These are phyloP conservation scores for Euclidia mi DNA, from an alignment of 2,888 invertebrate genomes.

Conservation along the genomic window DNA sequence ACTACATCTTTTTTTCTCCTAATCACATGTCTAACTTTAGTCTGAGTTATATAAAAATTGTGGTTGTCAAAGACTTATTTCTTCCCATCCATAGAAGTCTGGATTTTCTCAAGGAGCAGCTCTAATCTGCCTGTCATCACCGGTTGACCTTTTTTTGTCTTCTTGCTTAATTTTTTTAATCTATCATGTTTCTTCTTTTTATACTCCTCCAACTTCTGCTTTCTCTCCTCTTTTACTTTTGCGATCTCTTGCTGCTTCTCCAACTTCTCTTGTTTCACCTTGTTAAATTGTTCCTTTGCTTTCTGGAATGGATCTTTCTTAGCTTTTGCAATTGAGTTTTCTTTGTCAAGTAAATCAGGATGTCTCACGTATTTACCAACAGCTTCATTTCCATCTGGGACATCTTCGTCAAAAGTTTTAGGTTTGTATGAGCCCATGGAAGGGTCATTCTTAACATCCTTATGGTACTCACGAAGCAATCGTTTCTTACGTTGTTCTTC, in stretches of 20 bases:
- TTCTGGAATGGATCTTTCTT: constrained; percentile 83
- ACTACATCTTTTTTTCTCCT: too few species aligned
- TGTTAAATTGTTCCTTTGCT: constrained; percentile 88
- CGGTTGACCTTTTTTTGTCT: constrained; percentile 95
- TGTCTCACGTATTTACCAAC: constrained; percentile 81
- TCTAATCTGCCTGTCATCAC: constrained; percentile 95
- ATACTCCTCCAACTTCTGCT: constrained; percentile 91
- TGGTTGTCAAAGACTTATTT: too few species aligned
- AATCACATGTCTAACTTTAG: too few species aligned
- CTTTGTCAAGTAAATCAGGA: constrained; percentile 78
- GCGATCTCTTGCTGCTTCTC: constrained; percentile 83
- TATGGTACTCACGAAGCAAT: constrained; percentile 89
- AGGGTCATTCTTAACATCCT: constrained; percentile 87
- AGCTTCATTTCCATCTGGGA: constrained; percentile 63
- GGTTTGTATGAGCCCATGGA: constrained; percentile 81
- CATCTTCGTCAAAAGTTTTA: constrained; percentile 86
- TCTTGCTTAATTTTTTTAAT: constrained; percentile 93
- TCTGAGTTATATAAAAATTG: too few species aligned
- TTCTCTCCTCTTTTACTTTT: constrained; percentile 89
- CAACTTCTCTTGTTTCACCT: constrained; percentile 89
- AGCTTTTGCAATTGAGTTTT: constrained; percentile 48
- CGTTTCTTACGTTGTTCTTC: constrained; percentile 91
- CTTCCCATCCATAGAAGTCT: constrained; percentile 70
- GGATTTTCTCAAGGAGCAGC: constrained; percentile 94
- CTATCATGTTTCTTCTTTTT: constrained; percentile 92